Conservation (phyloP, 2,797 vertebrate species). For the Leptoclinus maculatus region DNA sequence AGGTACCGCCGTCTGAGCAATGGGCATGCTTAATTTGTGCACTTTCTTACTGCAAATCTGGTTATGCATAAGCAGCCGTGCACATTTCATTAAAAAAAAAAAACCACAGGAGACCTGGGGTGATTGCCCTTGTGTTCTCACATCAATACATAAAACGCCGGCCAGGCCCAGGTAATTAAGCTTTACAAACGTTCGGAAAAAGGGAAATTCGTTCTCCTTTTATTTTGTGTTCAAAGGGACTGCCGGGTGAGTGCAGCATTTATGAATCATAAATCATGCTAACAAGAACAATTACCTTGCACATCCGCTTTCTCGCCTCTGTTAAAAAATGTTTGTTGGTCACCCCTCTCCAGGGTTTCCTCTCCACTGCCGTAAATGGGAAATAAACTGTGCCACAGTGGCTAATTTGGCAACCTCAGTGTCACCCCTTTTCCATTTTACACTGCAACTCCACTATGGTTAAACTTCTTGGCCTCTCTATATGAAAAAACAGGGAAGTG, state of each 20-base stretch:
- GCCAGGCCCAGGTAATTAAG: constrained; percentile 83
- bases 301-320: constrained; percentile 55
- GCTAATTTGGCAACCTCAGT: constrained; percentile 69
- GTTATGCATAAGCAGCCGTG: constrained; percentile 71
- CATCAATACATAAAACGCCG: constrained; percentile 75
- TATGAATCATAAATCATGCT: constrained; percentile 82
- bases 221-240: constrained; percentile 68
- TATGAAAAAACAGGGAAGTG: constrained; percentile 25
- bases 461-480: constrained; percentile 40
- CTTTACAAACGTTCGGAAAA: constrained; percentile 76
- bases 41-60: constrained; percentile 77
- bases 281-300: constrained; percentile 82
- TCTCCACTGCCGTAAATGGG: constrained; percentile 50
- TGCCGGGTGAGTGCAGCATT: constrained; percentile 65
- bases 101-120: constrained; percentile 74
- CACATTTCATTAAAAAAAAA: constrained; percentile 79
- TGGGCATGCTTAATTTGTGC: constrained; percentile 77
- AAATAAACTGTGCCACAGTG: constrained; percentile 63
- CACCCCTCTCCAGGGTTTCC: constrained; percentile 33
- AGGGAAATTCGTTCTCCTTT: constrained; percentile 68
- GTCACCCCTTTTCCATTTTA: constrained; percentile 46
- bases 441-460: constrained; percentile 16
- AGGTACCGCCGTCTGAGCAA: constrained; percentile 72
- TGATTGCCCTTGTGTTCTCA: constrained; percentile 74
- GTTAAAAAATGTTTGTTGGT: constrained; percentile 44